Conservation (phyloP, 2,888 invertebrate genomes). For the Sepioteuthis lessoniana region DNA sequence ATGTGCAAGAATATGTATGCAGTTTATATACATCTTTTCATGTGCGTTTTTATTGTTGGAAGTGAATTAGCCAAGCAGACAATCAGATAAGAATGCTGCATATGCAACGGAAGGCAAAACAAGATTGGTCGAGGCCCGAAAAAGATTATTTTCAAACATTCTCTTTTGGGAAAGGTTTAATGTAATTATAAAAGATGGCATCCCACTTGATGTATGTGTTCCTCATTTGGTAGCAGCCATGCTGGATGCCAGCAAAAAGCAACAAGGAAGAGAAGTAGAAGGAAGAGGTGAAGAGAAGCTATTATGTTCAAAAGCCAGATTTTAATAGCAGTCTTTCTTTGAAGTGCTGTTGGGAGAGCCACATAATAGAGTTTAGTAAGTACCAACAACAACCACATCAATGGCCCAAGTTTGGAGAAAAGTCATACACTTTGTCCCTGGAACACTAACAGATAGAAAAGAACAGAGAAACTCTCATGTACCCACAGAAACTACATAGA, state of each 20-base stretch:
- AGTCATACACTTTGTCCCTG: neutral
- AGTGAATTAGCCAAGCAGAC: constrained; percentile 15
- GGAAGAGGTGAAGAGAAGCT: neutral
- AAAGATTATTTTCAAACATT: constrained; percentile 33
- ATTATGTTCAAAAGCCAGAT: neutral
- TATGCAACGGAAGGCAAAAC: constrained; percentile 12
- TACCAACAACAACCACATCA: constrained; percentile 16
- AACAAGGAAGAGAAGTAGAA: constrained; percentile 34
- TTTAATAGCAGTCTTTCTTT: constrained; percentile 39
- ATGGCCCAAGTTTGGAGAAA: neutral
- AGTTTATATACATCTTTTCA: too few relatives aligned
- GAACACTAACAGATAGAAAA: neutral
- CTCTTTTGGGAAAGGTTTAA: constrained; percentile 33
- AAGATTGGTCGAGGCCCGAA: constrained; percentile 33
- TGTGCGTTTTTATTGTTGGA: neutral
- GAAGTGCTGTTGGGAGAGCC: neutral
- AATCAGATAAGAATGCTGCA: constrained; percentile 33
- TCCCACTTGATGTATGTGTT: constrained; percentile 33
- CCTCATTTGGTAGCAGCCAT: neutral
- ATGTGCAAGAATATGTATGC: too few relatives aligned
- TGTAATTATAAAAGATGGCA: constrained; percentile 33
- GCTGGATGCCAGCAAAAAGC: constrained; percentile 15
- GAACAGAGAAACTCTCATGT: neutral
- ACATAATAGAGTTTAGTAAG: constrained; percentile 37
- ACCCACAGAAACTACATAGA: neutral